These are phyloP conservation scores for Stegastes partitus DNA, from an alignment of 2,113 vertebrate species.

Conservation along the genomic window DNA sequence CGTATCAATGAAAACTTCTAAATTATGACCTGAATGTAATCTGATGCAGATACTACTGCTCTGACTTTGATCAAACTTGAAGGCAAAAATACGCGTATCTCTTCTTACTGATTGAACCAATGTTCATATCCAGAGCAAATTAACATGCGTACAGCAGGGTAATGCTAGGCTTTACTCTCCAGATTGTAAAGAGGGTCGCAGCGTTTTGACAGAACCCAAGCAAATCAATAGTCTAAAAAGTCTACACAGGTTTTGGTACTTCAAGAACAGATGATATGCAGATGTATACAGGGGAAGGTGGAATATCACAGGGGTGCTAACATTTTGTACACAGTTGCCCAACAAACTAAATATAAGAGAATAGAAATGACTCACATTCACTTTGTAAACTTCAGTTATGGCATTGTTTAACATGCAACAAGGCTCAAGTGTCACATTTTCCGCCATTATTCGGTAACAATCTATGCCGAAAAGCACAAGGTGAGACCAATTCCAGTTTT, in stretches of 20 bases:
- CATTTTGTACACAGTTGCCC: constrained; percentile 50
- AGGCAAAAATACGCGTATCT: constrained; percentile 8
- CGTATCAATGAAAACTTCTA: too few relatives aligned
- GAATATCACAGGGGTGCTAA: constrained; percentile 7
- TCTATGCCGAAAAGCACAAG: not conserved
- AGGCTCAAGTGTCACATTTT: constrained; percentile 29
- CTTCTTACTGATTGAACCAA: constrained; percentile 3
- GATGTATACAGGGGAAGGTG: not conserved
- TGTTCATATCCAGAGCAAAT: not conserved
- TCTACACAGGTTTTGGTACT: too few relatives aligned
- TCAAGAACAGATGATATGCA: too few relatives aligned
- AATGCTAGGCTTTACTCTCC: too few relatives aligned
- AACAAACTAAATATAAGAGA: not conserved
- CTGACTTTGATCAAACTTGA: constrained; percentile 22
- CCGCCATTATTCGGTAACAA: not conserved
- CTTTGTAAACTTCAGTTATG: constrained; percentile 13
- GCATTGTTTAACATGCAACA: constrained; percentile 52
- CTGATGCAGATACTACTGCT: constrained; percentile 2
- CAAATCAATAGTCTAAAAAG: too few relatives aligned
- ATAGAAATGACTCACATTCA: constrained; percentile 44
- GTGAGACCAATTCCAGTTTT: constrained; percentile 30
- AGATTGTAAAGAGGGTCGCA: not conserved
- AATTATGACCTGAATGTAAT: too few relatives aligned
- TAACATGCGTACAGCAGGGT: too few relatives aligned
- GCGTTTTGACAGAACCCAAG: not conserved